A percentile compares a stretch with the other conserved stretches of the same genome.
Conservation (phyloP, 2,797 vertebrate genomes). For the Parauchenoglanis ngamensis region DNA sequence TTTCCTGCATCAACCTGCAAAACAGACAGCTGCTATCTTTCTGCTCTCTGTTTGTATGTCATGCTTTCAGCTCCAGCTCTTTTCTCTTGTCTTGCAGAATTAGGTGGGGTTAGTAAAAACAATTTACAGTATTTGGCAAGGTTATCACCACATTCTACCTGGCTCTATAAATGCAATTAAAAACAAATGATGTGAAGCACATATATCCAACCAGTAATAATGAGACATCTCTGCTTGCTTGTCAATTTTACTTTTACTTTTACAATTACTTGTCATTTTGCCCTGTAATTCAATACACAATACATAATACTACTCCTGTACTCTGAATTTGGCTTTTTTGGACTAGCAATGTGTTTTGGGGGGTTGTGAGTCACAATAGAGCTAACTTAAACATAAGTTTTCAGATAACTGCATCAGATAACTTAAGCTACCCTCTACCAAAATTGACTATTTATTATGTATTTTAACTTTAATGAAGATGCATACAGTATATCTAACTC, state of each 20-base stretch:
- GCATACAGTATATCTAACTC: not conserved
- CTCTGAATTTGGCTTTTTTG: not conserved
- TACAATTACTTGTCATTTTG: not conserved
- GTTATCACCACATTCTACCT: not conserved
- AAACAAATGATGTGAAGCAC: not conserved
- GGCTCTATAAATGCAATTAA: not conserved
- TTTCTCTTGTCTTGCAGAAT: not conserved
- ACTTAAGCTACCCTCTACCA: not conserved
- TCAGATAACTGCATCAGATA: not conserved
- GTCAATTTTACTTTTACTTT: not conserved
- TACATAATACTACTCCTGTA: not conserved
- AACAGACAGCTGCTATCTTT: conserved; percentile 70
- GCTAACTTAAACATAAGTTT: too few relatives aligned
- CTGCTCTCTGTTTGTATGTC: conserved; percentile 41
- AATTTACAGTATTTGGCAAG: not conserved
- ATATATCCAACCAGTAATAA: not conserved
- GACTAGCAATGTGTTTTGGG: not conserved
- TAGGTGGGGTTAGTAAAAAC: not conserved
- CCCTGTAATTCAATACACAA: too few relatives aligned
- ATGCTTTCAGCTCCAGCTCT: not conserved
- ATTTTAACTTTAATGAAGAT: not conserved
- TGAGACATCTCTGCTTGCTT: not conserved
- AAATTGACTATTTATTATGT: not conserved
- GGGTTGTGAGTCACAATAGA: not conserved
- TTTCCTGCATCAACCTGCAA: conserved; percentile 67